Base-by-base conservation (phyloP, 2,888 invertebrate genomes). In the Drosophila eohydei region DNA sequence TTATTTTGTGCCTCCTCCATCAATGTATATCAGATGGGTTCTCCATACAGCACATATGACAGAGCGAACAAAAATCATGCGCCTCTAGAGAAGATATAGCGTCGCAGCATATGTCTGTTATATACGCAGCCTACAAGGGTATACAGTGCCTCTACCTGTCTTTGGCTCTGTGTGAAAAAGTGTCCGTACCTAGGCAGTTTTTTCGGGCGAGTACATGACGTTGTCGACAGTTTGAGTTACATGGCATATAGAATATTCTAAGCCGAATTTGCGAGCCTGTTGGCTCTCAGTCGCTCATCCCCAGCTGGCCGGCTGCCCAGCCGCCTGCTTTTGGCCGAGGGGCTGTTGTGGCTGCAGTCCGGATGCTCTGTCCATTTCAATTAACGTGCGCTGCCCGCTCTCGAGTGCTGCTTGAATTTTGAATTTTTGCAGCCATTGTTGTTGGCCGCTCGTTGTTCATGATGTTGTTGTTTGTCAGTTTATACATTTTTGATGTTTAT, bases 291-390 rank as follows among this genome's bases (percentile, higher is more conserved):
- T 1, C 21, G 21, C 21, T 21, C 21, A 21, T 26, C 34, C 32
- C 14, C 40, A 9, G 8, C 3, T n/a, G n/a, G n/a, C n/a, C n/a
- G n/a, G n/a, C n/a, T n/a, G n/a, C 32, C 14, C 40, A 9, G 8
- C 3, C 21, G 28, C 11, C 5, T 36, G 2, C 52, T 44, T 16
- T 30, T 71, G 77, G 57, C 50, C 58, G 56, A 54, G 28, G 44
- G 77, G 59, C 68, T 50, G 62, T 50, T 55, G 57, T 58, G 65
- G 67, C 69, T 88, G 81, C 90, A 83, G 78, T 52, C 74, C 89
- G 90, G 90, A 91, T 90, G 78, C 90, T 50, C 50, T 89, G 89
- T 90, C 89, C 89, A 90, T 89, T 91, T 89, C 91, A 91, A 89
- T 89, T 91, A 89, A 89, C 80, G 82, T 81, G 77, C 90, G 80